Conservation (phyloP, 1,140 invertebrate species). For the Leptonema lineaticorne region DNA sequence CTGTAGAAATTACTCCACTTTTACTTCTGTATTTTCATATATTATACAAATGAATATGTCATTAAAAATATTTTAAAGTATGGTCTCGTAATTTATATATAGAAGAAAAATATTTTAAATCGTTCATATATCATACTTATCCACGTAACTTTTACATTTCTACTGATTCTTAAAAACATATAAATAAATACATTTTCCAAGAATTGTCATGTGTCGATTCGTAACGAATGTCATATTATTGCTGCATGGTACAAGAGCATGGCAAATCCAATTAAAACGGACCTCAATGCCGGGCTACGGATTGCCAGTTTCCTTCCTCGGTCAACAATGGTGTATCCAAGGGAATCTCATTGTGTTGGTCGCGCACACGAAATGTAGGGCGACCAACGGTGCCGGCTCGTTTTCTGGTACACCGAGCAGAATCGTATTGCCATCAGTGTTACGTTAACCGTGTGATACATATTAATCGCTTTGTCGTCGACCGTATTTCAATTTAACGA, state of each 20-base stretch:
- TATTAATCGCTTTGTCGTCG: background rate
- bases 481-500: background rate
- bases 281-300: background rate
- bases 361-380: background rate
- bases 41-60: no score
- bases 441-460: constrained; percentile 2
- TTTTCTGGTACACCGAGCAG: constrained; percentile 9
- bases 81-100: background rate
- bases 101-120: background rate
- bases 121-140: background rate
- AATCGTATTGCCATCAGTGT: background rate
- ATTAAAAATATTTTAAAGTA: no score
- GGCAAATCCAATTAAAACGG: constrained; percentile 17
- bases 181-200: background rate
- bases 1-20: no score
- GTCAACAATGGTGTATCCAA: background rate
- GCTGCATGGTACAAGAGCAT: background rate
- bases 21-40: no score
- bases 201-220: background rate
- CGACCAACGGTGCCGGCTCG: background rate
- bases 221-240: background rate
- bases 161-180: background rate
- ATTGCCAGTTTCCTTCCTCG: constrained; percentile 11
- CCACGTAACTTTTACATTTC: background rate
- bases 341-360: background rate